Evolutionary conservation across 1,140 invertebrate genomes (phyloP).

Genomic region (Ephestia elutella): DNA sequence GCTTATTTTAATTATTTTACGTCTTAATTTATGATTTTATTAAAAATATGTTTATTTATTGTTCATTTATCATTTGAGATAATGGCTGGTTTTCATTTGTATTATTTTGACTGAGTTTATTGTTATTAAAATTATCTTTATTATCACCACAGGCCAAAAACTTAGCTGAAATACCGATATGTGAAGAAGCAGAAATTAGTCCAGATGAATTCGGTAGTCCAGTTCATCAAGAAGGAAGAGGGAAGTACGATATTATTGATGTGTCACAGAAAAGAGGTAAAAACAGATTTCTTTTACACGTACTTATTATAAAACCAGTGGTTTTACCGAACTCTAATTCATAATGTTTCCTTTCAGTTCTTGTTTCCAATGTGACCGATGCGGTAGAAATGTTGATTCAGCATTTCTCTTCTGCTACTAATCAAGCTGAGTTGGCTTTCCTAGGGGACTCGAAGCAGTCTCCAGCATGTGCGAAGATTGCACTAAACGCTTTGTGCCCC

Average conservation of each 20-base stretch:
- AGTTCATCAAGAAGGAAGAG: slow-evolving; percentile 53
- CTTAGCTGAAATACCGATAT: slow-evolving; percentile 76
- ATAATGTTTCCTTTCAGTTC: slow-evolving; percentile 60
- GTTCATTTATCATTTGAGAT: not conserved
- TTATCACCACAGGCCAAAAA: slow-evolving; percentile 71
- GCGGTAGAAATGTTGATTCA: slow-evolving; percentile 80
- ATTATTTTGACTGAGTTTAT: not conserved
- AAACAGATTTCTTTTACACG: no score
- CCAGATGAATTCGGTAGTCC: slow-evolving; percentile 75
- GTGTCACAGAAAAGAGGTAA: slow-evolving; percentile 72
- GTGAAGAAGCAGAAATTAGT: slow-evolving; percentile 77
- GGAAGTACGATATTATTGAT: slow-evolving; percentile 67
- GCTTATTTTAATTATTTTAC: slow-evolving; percentile 16
- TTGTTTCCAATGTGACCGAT: slow-evolving; percentile 79
- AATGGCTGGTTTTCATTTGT: no score
- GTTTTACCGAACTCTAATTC: not conserved
- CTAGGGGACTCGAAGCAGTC: slow-evolving; percentile 75
- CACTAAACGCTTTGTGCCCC: slow-evolving; percentile 84
- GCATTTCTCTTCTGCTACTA: slow-evolving; percentile 75
- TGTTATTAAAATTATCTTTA: slow-evolving; percentile 12
- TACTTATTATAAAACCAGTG: no score
- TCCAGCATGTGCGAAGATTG: slow-evolving; percentile 80
- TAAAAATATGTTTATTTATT: not conserved
- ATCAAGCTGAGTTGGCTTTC: slow-evolving; percentile 74
- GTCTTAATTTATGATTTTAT: slow-evolving; percentile 12